Evolutionary conservation across 1,140 invertebrate genomes (phyloP), one percentile per base, ranked within the genome.

Genomic region (Hydropsyche tenuis): DNA sequence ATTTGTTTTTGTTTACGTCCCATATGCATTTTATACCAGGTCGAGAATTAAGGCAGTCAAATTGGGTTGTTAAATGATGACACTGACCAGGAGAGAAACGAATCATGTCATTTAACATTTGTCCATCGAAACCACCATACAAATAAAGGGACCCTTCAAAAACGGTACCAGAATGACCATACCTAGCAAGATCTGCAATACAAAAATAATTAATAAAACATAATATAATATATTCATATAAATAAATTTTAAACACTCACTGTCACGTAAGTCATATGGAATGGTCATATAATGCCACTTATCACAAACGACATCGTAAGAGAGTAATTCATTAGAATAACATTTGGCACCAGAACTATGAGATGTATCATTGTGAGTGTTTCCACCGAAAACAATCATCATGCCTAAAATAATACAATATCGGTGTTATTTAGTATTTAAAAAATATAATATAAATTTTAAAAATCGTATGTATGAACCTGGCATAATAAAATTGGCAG

Each of bases 331-430:
- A 1, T 90, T 87, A 1, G 95, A 95, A 80, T 96, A 98, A 82
- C 97, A 99, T 80, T 94, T 94, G 0, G 91, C 90, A 0, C 90
- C 92, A 69, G 91, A 90, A 74, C 91, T 93, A 71, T 91, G 89
- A 0, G 91, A 86, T 0, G 95, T 95, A 80, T 98, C 96, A 83
- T 98, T 99, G 83, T 98, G 96, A 12, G 94, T 96, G 81, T 98
- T 98, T 7, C 97, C 97, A 9, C 96, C 97, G 81, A 96, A 97
- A 0, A 98, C 91, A 25, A 98, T 83, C 93, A 98, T 95, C 63
- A 96, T 81, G 46, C 83, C 84, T 85, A 72, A 72, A 70, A 66
- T 71, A 70, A 37, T 72, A 1, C 30, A 64, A 51, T 37, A 37
- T 91, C 90, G 23, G 93, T 91, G 5, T 91, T 90, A 82, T 98